Evolutionary conservation across 2,797 vertebrate genomes (phyloP).

Genomic region (Urocyon cinereoargenteus): DNA sequence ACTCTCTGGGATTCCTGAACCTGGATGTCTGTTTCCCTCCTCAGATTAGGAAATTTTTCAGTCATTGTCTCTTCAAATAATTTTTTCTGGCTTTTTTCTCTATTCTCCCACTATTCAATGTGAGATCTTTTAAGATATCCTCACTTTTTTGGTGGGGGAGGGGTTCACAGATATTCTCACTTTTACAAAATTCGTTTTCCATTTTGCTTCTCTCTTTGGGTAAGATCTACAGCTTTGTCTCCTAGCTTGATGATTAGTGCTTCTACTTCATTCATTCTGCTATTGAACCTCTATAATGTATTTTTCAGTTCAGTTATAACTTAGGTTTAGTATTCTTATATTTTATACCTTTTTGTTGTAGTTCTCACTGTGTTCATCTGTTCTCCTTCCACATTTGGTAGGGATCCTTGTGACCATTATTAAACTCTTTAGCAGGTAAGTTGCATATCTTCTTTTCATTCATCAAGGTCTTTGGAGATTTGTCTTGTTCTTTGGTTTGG

Average conservation of each 20-base stretch:
- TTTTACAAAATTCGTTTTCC: background rate
- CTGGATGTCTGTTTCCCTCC: background rate
- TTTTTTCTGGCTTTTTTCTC: background rate
- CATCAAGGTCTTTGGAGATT: background rate
- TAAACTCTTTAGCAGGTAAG: background rate
- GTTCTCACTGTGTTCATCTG: background rate
- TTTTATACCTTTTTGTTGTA: background rate
- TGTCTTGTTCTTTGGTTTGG: background rate
- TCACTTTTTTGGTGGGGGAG: background rate
- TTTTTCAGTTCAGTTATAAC: background rate
- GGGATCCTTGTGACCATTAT: background rate
- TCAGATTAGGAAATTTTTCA: background rate
- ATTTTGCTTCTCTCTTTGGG: background rate
- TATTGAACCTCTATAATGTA: background rate
- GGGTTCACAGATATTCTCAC: background rate
- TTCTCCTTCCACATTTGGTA: background rate
- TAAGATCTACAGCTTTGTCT: background rate
- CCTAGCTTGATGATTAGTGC: background rate
- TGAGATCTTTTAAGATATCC: background rate
- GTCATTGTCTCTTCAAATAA: background rate
- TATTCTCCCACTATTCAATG: background rate
- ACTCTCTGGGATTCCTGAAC: background rate
- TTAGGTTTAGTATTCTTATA: background rate
- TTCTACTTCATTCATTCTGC: background rate
- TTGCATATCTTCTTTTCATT: background rate